Evolutionary conservation across 2,888 invertebrate genomes (phyloP), one percentile per base, ranked within the genome.

Genomic region (Lithodes maja): DNA sequence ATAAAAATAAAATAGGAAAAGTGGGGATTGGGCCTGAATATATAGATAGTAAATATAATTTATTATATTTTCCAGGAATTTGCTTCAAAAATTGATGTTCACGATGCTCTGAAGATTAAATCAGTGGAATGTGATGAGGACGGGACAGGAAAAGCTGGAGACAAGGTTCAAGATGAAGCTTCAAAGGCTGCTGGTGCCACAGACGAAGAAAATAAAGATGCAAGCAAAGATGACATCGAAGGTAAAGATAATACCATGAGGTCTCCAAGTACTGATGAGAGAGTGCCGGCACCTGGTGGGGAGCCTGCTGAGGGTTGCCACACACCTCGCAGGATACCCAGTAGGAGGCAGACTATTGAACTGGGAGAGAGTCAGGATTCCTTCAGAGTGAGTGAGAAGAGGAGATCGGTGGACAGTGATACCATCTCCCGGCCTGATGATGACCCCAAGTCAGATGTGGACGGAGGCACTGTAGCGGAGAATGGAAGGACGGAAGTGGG

Each of bases 311-410:
- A 84, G 1, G 71, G 53, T n/a, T 75, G 55, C 7, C 80, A 61
- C 61, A 81, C 54, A 9, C 88, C 88, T 1, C 12, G 50, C 3
- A 69, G 85, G 12, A 85, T 88, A 17, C 80, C 88, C 12, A 83
- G 88, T 9, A 82, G 91, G 7, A 52, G 91, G 53, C 87, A 83
- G 17, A 91, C 90, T 15, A 91, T 91, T 80, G 91, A 91, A 68
- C 82, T 89, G 15, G 91, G 91, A 2, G 90, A 91, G 77, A 86
- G 90, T 3, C 91, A 90, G 68, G 90, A 91, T 33, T 90, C 90
- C 2, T 91, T 91, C 69, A 75, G 91, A 33, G 85, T 91, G 52
- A 69, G 85, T 53, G 88, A 88, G 61, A 88, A 88, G 84, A 78
- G 88, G 33, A 88, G 88, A 49, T 88, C 88, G 1, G 50, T 81